phyloP scores from a whole-genome alignment of 2,888 invertebrate genomes.

The Hedychridium roseum region DNA sequence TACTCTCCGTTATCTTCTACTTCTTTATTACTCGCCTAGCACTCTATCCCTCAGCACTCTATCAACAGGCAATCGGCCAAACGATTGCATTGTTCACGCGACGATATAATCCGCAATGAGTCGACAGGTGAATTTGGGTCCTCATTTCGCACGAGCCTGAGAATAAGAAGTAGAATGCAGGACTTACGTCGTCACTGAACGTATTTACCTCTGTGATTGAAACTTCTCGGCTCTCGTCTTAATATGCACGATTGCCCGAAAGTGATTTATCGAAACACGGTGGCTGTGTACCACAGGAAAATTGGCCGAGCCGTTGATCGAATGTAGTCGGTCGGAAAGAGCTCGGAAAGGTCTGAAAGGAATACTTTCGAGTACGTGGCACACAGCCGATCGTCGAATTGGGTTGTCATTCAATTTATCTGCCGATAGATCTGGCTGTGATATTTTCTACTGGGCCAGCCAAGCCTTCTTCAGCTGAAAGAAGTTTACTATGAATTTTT shows the following conservation, averaged over 20 bases:
- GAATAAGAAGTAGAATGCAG: too few relatives aligned
- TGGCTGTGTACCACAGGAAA: slow-evolving; percentile 30
- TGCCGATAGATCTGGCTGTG: slow-evolving; percentile 28
- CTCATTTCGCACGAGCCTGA: too few relatives aligned
- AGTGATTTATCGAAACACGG: slow-evolving; percentile 17
- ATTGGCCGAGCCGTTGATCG: too few relatives aligned
- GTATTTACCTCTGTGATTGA: too few relatives aligned
- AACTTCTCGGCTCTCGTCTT: too few relatives aligned
- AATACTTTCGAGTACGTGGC: too few relatives aligned
- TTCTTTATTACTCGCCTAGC: not conserved
- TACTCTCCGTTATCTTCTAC: not conserved
- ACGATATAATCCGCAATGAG: slow-evolving; percentile 2
- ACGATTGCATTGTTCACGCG: slow-evolving; percentile 4
- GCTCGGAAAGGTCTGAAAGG: too few relatives aligned
- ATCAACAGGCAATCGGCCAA: slow-evolving; percentile 5
- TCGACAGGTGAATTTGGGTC: too few relatives aligned
- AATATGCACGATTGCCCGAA: too few relatives aligned
- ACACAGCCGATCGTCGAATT: slow-evolving; percentile 22
- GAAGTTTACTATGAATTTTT: not conserved
- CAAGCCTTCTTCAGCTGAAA: slow-evolving; percentile 14
- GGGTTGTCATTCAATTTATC: slow-evolving; percentile 8
- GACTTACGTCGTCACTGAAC: too few relatives aligned
- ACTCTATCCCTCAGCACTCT: not conserved
- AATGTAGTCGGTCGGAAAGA: too few relatives aligned
- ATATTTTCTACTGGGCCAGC: slow-evolving; percentile 38